These are phyloP conservation scores for Colostygia pectinataria DNA, from an alignment of 2,888 invertebrate genomes.

Conservation along the genomic window DNA sequence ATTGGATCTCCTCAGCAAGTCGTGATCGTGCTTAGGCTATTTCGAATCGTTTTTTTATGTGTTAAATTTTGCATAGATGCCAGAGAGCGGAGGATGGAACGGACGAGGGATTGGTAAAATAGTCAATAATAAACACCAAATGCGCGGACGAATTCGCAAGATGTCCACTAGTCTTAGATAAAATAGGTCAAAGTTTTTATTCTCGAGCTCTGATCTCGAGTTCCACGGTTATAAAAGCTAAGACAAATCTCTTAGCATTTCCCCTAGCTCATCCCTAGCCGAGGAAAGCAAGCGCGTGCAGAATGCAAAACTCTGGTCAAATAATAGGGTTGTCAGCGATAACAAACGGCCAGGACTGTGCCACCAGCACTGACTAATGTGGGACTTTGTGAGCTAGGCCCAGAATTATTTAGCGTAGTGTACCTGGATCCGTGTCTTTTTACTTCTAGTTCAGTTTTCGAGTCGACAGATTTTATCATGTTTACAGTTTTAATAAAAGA, in stretches of 20 bases:
- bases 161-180: no score
- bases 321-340: constrained; percentile 61
- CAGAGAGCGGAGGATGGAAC: no score
- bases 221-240: background rate
- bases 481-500: background rate
- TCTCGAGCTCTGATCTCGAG: no score
- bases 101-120: no score
- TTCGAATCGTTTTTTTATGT: no score
- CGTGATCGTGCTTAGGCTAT: no score
- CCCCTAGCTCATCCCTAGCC: constrained; percentile 13
- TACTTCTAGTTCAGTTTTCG: constrained; percentile 19
- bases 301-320: constrained; percentile 62
- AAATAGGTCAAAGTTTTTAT: no score
- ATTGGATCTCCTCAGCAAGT: no score
- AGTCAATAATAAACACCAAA: no score
- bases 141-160: no score
- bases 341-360: constrained; percentile 52
- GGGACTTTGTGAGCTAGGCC: constrained; percentile 41
- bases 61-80: no score
- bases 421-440: background rate
- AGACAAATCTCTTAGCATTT: constrained; percentile 16
- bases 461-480: constrained; percentile 24
- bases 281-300: constrained; percentile 33
- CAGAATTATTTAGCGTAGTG: constrained; percentile 32
- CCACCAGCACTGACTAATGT: constrained; percentile 56